phyloP scores from a whole-genome alignment of 2,797 vertebrate genomes.

The Pyrocephalus nanus region DNA sequence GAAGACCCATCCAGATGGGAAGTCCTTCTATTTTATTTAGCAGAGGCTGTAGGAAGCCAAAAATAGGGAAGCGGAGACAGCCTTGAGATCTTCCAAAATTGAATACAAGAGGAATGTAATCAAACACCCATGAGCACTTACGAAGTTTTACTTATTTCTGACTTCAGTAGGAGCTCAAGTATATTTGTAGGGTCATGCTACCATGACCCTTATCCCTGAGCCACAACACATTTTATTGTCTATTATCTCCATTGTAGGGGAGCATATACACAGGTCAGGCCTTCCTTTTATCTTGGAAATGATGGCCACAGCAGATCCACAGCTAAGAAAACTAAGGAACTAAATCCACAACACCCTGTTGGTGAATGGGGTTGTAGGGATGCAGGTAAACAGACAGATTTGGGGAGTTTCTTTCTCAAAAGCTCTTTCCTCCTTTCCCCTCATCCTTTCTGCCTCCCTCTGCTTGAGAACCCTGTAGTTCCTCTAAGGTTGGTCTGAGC shows the following conservation, averaged over 20 bases:
- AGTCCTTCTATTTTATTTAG: constrained; percentile 18
- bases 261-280: not conserved
- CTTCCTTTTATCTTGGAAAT: not conserved
- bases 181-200: accelerated
- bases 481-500: not conserved
- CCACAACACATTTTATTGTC: not conserved
- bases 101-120: not conserved
- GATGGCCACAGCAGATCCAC: not conserved
- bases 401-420: not conserved
- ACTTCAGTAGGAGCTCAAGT: not conserved
- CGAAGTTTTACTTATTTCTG: not conserved
- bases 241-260: not conserved
- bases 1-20: constrained; percentile 26
- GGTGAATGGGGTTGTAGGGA: not conserved
- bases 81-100: not conserved
- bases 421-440: not conserved
- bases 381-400: not conserved
- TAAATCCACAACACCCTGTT: not conserved
- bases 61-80: constrained; percentile 1
- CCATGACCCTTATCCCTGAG: not conserved
- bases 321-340: not conserved
- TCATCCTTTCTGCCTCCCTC: not conserved
- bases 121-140: not conserved
- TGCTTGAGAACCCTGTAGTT: not conserved
- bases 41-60: not conserved